Evolutionary conservation across 2,888 invertebrate species (phyloP), one percentile per base, ranked within the genome.

Genomic region (Sphaeridia pumilis): DNA sequence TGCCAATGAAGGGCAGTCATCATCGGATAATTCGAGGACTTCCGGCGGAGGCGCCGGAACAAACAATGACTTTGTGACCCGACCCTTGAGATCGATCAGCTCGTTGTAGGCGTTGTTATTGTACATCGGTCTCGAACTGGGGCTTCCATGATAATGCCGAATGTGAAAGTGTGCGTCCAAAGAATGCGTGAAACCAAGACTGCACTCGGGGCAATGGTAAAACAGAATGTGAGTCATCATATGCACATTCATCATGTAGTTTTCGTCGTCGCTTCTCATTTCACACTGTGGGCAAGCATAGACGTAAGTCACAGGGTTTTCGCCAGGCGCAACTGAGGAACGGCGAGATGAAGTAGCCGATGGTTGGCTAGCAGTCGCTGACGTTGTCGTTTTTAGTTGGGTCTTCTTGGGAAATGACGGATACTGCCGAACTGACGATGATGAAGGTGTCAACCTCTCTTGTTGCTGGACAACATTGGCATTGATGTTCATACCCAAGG

Each of bases 161-260:
- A 58, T 50, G 21, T 58, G 58, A 45, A 56, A 56, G 43, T 54
- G 46, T 12, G 58, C 45, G 31, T 58, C 58, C 27, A 56, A 7
- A 22, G 27, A 38, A 17, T 31, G 34, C 36, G 45, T 44, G 41
- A 56, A 58, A 3, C 49, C 54, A 14, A 46, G 21, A 28, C 49
- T 42, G 27, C 58, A 58, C 4, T 43, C 27, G 1, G 54, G 56
- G 27, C 58, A 58, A 21, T 46, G 22, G 45, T 56, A 58, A 4
- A 52, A 36, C 22, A 52, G 46, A 25, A 56, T 43, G 52, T 58
- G 58, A 14, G 45, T 47, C 1, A 46, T 28, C 21, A 58, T 49
- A 56, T 58, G 58, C 24, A 47, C 52, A 27, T 36, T 52, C 4
- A 49, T 45, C 31, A 58, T 10, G n/a, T 41, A 42, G 20, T 56